A percentile compares a stretch with the other conserved stretches of the same genome.
Conservation (phyloP, 2,797 vertebrate species). For the Macroramphosus scolopax region DNA sequence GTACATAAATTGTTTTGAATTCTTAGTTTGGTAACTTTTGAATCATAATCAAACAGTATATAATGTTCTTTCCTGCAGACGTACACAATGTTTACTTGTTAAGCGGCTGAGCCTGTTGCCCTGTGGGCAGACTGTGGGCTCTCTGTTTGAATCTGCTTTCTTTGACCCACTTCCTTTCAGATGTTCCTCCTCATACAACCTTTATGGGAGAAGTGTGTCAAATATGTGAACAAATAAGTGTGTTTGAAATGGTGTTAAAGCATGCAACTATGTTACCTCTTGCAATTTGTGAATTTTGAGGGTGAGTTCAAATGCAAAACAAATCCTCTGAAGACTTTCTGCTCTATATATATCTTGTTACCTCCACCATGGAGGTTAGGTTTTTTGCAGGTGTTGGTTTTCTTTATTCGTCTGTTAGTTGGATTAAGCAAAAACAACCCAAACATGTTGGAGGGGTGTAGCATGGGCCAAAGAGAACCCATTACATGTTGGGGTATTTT, state of each 20-base stretch:
- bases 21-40: constrained; percentile 20
- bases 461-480: too few relatives aligned
- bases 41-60: constrained; percentile 5
- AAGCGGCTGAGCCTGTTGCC: constrained; percentile 7
- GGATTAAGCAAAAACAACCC: too few relatives aligned
- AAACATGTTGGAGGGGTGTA: too few relatives aligned
- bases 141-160: constrained; percentile 25
- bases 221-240: not conserved
- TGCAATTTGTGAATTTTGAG: too few relatives aligned
- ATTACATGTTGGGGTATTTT: too few relatives aligned
- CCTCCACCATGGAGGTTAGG: too few relatives aligned
- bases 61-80: constrained; percentile 6
- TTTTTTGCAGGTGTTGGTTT: too few relatives aligned
- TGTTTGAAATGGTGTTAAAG: constrained; percentile 14
- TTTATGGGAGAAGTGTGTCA: constrained; percentile 15
- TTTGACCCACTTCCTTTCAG: constrained; percentile 52
- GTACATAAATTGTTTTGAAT: constrained; percentile 1
- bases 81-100: constrained; percentile 2
- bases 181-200: constrained; percentile 18
- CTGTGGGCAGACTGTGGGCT: constrained; percentile 19
- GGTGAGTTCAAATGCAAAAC: too few relatives aligned
- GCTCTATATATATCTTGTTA: too few relatives aligned
- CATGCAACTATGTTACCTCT: too few relatives aligned
- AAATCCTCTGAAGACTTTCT: too few relatives aligned
- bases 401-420: too few relatives aligned